These are phyloP conservation scores for Pogonocichla stellata DNA, from an alignment of 2,113 vertebrate genomes.

Conservation along the genomic window DNA sequence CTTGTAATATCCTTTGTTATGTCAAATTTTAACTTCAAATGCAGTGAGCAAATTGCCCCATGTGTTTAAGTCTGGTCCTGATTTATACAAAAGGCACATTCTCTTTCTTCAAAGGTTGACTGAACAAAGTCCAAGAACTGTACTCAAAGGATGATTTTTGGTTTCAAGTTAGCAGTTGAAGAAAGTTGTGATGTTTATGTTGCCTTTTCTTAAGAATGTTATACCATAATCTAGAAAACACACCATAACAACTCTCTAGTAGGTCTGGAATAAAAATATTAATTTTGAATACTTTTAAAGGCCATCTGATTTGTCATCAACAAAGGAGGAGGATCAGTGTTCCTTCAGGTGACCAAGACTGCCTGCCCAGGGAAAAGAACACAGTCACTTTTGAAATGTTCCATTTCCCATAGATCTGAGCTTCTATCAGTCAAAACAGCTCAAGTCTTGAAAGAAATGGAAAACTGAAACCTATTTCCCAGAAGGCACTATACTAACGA, in stretches of 20 bases:
- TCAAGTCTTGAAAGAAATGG: not conserved
- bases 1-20: not conserved
- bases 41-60: not conserved
- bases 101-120: constrained; percentile 1
- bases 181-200: not conserved
- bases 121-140: not conserved
- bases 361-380: not conserved
- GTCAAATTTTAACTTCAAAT: not conserved
- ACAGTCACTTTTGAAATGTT: not conserved
- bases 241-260: not conserved
- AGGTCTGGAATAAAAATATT: not conserved
- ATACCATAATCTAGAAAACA: not conserved
- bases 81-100: constrained; percentile 3
- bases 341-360: not conserved
- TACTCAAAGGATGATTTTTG: not conserved
- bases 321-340: not conserved
- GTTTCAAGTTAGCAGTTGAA: not conserved
- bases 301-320: not conserved
- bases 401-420: not conserved
- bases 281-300: not conserved
- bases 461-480: not conserved
- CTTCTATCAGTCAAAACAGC: not conserved
- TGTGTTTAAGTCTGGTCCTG: not conserved
- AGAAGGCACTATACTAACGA: not conserved
- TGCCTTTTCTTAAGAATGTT: not conserved